Percentiles rank a stretch among this genome's conserved stretches.
Conservation (phyloP, 2,888 invertebrate species). For the Mellilla xanthometata region DNA sequence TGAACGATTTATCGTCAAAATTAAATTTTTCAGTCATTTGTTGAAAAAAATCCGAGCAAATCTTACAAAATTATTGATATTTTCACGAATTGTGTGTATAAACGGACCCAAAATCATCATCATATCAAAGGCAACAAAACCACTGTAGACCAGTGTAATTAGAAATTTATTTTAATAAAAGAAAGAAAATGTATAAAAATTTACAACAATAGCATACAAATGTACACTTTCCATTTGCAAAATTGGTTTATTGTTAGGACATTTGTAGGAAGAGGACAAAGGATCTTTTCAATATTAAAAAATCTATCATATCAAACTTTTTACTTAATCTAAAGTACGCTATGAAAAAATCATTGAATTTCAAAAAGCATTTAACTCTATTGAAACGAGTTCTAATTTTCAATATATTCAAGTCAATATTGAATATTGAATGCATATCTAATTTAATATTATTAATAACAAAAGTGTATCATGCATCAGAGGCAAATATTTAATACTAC, state of each 20-base stretch:
- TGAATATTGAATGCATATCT: conserved; percentile 76
- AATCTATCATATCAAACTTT: conserved; percentile 47
- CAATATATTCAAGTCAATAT: conserved; percentile 79
- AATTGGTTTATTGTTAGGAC: conserved; percentile 47
- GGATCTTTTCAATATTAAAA: conserved; percentile 44
- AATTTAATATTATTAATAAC: conserved; percentile 55
- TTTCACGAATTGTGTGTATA: no score
- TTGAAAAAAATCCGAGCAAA: no score
- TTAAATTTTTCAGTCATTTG: no score
- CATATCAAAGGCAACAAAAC: no score
- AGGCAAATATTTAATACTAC: conserved; percentile 41
- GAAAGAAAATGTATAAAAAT: no score
- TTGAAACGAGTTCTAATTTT: conserved; percentile 61
- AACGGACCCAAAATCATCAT: no score
- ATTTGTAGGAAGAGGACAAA: conserved; percentile 55
- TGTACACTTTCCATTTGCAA: conserved; percentile 77
- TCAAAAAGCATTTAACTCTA: conserved; percentile 67
- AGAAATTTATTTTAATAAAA: no score
- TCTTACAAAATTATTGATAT: no score
- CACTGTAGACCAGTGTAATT: no score
- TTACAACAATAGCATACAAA: conserved; percentile 70
- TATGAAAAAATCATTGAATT: conserved; percentile 42
- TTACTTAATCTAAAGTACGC: conserved; percentile 36
- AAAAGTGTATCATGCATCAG: conserved; percentile 49
- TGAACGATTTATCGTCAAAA: no score